Base-by-base conservation (phyloP, 2,113 vertebrate genomes). In the Psittacus erithacus region DNA sequence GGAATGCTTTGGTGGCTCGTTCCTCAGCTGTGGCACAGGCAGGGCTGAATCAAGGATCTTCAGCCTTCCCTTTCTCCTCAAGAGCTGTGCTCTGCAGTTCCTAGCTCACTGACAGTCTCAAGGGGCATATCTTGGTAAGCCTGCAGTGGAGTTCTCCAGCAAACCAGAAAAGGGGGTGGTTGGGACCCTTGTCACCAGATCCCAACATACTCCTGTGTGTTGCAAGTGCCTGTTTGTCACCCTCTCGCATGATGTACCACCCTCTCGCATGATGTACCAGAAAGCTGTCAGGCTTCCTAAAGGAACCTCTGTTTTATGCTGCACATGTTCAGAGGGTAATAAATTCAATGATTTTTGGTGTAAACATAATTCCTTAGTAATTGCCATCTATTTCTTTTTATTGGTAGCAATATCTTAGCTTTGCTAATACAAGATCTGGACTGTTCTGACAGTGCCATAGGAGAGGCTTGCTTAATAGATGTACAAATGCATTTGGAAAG, bases 341-440 rank as follows among this genome's bases (percentile, higher is more conserved):
- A 94, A 89, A 90, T 94, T 62, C 63, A 50, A 67, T 82, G 0
- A 0, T 1, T 93, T 95, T 85, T 87, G 63, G 49, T 62, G 57
- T 94, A 89, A 91, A 82, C 4, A 31, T 93, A 95, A 90, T 94
- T 93, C 46, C 59, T 76, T 50, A 70, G 85, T 90, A 93, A 95
- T 90, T 95, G 81, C 84, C 25, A 69, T 80, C 75, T 92, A 85
- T 92, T 95, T 92, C 55, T 79, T 93, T 94, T 96, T 96, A 96
- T 83, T 87, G 71, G 74, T 79, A 77, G 75, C 76, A 85, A 43
- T 92, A 82, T 68, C 92, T 93, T 74, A 91, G 23, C 55, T 95
- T 93, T 95, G 82, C 3, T 15, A 93, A 86, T 77, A 82, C 84
- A 53, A 59, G 41, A 35, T 91, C 67, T 80, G 68, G 55, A 53